Evolutionary conservation across 2,797 vertebrate species (phyloP).

Genomic region (Melanotaenia trifasciata): DNA sequence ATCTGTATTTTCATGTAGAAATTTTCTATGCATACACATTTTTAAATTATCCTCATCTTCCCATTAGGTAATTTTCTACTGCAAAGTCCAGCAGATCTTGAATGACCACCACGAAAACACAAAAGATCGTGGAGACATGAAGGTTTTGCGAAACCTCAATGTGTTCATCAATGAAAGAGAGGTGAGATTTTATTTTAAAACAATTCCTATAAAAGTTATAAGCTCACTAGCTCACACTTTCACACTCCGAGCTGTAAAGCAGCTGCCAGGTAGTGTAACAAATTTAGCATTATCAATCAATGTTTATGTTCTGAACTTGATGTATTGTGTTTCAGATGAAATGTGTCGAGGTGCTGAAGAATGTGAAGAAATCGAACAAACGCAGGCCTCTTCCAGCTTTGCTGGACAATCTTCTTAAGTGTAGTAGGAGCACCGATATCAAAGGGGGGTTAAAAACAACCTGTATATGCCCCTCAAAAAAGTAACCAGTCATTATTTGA

Average conservation of each 20-base stretch:
- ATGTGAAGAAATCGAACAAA: accelerated
- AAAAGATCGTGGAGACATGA: accelerated
- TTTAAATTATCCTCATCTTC: not conserved
- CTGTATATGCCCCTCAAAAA: not conserved
- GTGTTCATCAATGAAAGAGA: accelerated
- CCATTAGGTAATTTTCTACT: conserved; percentile 69
- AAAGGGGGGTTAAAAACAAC: accelerated
- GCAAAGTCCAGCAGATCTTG: conserved; percentile 57
- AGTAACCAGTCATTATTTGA: too few relatives aligned
- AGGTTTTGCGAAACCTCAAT: conserved; percentile 5
- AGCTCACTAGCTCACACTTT: too few relatives aligned
- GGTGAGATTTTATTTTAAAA: conserved; percentile 41
- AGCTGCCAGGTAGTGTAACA: not conserved
- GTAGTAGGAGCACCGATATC: accelerated
- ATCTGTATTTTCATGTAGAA: too few relatives aligned
- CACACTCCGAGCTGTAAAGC: too few relatives aligned
- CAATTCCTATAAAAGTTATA: too few relatives aligned
- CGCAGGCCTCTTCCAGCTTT: not conserved
- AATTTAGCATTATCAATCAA: not conserved
- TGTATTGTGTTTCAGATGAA: conserved; percentile 28
- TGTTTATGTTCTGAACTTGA: not conserved
- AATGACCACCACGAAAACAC: accelerated
- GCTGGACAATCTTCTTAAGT: accelerated
- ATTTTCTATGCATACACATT: too few relatives aligned
- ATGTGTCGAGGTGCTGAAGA: not conserved